Base-by-base conservation (phyloP, 2,888 invertebrate species). In the Aricia artaxerxes region DNA sequence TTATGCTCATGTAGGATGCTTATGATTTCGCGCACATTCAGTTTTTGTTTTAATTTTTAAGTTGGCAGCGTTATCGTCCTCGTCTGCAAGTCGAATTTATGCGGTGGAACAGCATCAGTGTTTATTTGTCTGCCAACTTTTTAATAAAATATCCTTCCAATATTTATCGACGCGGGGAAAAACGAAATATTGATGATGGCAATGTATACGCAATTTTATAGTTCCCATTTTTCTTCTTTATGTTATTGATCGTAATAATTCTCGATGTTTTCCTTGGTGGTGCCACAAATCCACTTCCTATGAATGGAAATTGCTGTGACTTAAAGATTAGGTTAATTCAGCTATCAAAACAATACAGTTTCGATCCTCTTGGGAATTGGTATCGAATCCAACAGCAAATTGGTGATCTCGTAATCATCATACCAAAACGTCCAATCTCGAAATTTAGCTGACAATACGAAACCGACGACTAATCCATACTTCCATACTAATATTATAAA, bases 21-120 rank as follows among this genome's bases (percentile, higher is more conserved):
- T 38, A 69, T 69, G 31, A 35, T 64, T 64, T 64, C 64, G 24
- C 35, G 72, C 79, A 78, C 78, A 79, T 40, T 72, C 69, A 4
- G 64, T 77, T 73, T 64, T 76, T 79, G 78, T 80, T 69, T 69
- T 73, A 73, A 73, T 73, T 73, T 73, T 73, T 73, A 44, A 73
- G 73, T 73, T 73, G 73, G 73, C 73, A 73, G n/a, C n/a, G 73
- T 44, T 73, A 73, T 24, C 44, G 73, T 73, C 73, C 44, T 73
- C 40, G 73, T 44, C 73, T 73, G 73, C 73, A 73, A 73, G 40
- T 75, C 75, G 49, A 75, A 44, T 44, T 76, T 76, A 76, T 76
- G 76, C 57, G 31, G 53, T 49, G 57, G 49, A 53, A 76, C 53
- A 35, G 75, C 75, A 24, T 49, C 16, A 9, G 53, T 76, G 76